A percentile compares a stretch with the other conserved stretches of the same genome.
Evolutionary conservation across 1,140 invertebrate genomes (phyloP).

Genomic region (Phortica variegata): DNA sequence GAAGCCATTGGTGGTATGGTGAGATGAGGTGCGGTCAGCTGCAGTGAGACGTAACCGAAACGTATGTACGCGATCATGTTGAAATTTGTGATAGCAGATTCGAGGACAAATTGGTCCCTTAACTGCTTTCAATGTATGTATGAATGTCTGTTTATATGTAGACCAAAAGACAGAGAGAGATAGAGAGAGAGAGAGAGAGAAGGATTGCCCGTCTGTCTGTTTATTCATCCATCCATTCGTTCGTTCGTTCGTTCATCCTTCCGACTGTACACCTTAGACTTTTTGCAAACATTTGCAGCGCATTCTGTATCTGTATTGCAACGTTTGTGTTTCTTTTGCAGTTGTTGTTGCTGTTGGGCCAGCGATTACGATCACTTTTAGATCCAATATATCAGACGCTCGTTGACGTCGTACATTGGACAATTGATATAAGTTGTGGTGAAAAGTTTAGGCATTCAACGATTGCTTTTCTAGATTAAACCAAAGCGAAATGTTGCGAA

Average conservation of each 20-base stretch:
- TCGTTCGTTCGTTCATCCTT: no score
- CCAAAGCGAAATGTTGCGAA: constrained; percentile 40
- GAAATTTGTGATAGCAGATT: constrained; percentile 38
- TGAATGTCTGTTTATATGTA: no score
- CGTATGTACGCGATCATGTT: constrained; percentile 28
- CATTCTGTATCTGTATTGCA: constrained; percentile 21
- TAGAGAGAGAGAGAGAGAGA: no score
- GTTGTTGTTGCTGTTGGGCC: constrained; percentile 12
- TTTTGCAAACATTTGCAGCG: constrained; percentile 19
- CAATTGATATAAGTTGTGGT: constrained; percentile 57
- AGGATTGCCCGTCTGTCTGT: no score
- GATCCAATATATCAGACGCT: constrained; percentile 56
- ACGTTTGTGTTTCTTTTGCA: constrained; percentile 9
- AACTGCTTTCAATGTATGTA: constrained; percentile 21
- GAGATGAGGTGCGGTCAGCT: no score
- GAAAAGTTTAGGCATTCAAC: constrained; percentile 57
- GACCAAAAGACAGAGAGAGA: constrained; percentile 4
- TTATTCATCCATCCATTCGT: no score
- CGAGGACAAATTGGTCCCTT: constrained; percentile 44
- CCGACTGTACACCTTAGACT: constrained; percentile 10
- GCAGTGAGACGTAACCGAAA: no score
- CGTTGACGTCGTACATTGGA: constrained; percentile 55
- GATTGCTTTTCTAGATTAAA: constrained; percentile 55
- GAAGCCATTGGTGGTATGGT: no score
- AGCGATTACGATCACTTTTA: constrained; percentile 56